Conservation (phyloP, 2,888 invertebrate genomes). For the Unio delphinus region DNA sequence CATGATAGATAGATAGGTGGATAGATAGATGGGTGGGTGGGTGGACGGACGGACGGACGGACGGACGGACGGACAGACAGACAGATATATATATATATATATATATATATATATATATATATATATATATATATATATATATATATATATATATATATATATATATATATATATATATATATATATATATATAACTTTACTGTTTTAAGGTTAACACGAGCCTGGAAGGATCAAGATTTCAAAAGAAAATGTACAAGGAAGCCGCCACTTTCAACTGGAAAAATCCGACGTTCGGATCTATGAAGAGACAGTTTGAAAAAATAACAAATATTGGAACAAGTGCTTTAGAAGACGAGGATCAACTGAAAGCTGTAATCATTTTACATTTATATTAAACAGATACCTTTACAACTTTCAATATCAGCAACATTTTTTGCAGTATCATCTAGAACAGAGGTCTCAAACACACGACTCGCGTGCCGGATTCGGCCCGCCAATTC, state of each 20-base stretch:
- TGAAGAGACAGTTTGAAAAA: slow-evolving; percentile 83
- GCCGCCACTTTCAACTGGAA: slow-evolving; percentile 84
- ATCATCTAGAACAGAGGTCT: neutral
- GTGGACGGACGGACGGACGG: no score
- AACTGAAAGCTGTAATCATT: slow-evolving; percentile 41
- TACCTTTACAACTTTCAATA: no score
- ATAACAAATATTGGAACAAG: slow-evolving; percentile 82
- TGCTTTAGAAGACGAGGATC: slow-evolving; percentile 76
- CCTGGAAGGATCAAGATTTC: slow-evolving; percentile 73
- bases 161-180: no score
- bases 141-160: no score
- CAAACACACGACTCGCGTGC: no score
- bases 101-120: no score
- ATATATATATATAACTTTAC: neutral
- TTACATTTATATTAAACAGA: neutral
- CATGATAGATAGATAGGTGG: no score
- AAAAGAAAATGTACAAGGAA: slow-evolving; percentile 83
- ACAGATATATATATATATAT: no score
- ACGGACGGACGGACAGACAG: no score
- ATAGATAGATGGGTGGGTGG: no score
- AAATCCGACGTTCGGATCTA: slow-evolving; percentile 79
- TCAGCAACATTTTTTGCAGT: neutral
- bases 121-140: no score
- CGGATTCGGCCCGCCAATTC: no score
- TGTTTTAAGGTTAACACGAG: slow-evolving; percentile 49